Conservation (phyloP, 53 echinoderm and acorn worm genomes). For the Holothuria leucospilota region DNA sequence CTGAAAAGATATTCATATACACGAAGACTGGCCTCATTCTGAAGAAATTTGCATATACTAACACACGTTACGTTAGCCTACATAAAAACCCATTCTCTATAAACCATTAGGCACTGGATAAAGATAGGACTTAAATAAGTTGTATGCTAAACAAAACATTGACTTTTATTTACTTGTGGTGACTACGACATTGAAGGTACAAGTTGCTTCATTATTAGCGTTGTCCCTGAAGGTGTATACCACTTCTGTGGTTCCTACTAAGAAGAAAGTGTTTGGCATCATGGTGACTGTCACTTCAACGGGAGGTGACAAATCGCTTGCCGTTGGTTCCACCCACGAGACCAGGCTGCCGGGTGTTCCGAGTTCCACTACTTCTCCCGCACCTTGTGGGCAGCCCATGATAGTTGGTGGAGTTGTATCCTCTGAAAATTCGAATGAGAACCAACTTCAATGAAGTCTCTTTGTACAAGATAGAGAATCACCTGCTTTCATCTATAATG, state of each 20-base stretch:
- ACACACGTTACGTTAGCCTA: no score
- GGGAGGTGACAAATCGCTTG: slow-evolving; percentile 65
- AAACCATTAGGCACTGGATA: no score
- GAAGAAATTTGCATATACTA: no score
- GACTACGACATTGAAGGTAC: not conserved
- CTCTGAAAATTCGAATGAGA: not conserved
- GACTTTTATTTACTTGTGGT: not conserved
- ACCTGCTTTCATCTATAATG: no score
- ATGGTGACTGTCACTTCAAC: not conserved
- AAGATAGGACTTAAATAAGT: no score
- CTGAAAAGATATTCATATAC: no score
- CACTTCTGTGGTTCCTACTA: slow-evolving; percentile 5
- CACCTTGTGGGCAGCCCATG: slow-evolving; percentile 6
- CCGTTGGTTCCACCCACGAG: slow-evolving; percentile 66
- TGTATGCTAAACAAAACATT: no score
- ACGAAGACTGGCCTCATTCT: no score
- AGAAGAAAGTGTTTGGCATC: not conserved
- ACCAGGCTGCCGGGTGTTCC: slow-evolving; percentile 1
- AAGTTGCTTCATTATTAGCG: not conserved
- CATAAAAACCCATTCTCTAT: no score
- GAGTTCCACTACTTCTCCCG: slow-evolving; percentile 9
- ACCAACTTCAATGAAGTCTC: no score
- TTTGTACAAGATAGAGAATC: no score
- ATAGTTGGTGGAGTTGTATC: slow-evolving; percentile 46
- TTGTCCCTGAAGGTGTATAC: not conserved